These are phyloP conservation scores for Liopterus haemorrhoidalis DNA, from an alignment of 2,888 invertebrate species.

Conservation along the genomic window DNA sequence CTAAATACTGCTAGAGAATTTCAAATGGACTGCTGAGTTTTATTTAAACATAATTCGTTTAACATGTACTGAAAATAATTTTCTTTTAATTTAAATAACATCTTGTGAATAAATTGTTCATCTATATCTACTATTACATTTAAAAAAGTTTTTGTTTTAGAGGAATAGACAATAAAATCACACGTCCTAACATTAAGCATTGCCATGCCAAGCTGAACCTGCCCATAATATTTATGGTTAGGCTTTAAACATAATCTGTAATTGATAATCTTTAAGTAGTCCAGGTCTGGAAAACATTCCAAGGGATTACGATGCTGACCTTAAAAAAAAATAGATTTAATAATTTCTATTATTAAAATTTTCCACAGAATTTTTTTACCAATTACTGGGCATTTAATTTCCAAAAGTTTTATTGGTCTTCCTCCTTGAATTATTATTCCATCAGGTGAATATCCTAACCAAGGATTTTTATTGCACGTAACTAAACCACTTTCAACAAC, in stretches of 20 bases:
- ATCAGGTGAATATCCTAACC: conserved; percentile 32
- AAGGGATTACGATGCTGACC: neutral
- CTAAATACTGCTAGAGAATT: neutral
- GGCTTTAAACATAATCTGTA: neutral
- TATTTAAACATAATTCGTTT: neutral
- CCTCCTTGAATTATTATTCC: conserved; percentile 29
- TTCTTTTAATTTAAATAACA: too few relatives aligned
- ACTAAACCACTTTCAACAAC: conserved; percentile 30
- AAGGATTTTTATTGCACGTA: conserved; percentile 29
- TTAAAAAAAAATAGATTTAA: neutral
- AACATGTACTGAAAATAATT: neutral
- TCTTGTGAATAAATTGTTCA: conserved; percentile 5
- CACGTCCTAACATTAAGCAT: neutral
- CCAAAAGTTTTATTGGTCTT: conserved; percentile 28
- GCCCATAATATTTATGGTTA: conserved; percentile 2
- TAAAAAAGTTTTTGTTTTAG: conserved; percentile 1
- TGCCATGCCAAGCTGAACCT: conserved; percentile 1
- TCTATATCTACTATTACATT: neutral
- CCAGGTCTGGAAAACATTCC: conserved; percentile 2
- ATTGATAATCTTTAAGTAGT: conserved; percentile 1
- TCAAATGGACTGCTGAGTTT: neutral
- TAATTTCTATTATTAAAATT: neutral
- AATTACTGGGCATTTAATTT: conserved; percentile 33
- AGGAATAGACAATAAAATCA: conserved; percentile 7
- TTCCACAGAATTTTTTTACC: conserved; percentile 24